Percentiles rank a stretch among this genome's conserved stretches.
These are phyloP conservation scores for Diabrotica virgifera DNA, from an alignment of 1,140 invertebrate species.

Conservation along the genomic window DNA sequence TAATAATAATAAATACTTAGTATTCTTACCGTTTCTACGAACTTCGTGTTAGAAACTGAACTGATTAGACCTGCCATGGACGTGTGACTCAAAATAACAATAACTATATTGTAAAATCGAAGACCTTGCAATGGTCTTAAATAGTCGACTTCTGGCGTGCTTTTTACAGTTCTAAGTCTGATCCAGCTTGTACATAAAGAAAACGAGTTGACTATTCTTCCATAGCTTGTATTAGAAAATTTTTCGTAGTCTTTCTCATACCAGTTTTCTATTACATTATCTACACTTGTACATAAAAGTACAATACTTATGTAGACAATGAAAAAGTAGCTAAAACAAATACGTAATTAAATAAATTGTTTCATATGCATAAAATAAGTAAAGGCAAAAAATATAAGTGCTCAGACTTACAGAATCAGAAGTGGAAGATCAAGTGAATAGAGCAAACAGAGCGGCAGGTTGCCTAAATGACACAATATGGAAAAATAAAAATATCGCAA, in stretches of 20 bases:
- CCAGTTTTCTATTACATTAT: conserved; percentile 18
- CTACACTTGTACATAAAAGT: conserved; percentile 19
- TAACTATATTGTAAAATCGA: conserved; percentile 30
- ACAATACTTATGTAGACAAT: conserved; percentile 20
- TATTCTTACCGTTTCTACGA: conserved; percentile 27
- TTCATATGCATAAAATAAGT: too few species aligned
- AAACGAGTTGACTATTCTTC: conserved; percentile 24
- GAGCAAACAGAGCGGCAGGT: too few species aligned
- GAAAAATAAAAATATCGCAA: too few species aligned
- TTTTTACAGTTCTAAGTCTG: conserved; percentile 25
- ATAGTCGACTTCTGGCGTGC: conserved; percentile 25
- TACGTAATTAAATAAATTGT: not conserved
- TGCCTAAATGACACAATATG: too few species aligned
- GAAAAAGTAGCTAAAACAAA: conserved; percentile 25
- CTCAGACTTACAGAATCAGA: too few species aligned
- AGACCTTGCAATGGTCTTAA: conserved; percentile 34
- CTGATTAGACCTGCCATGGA: conserved; percentile 16
- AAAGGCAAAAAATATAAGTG: too few species aligned
- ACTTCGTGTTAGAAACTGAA: conserved; percentile 29
- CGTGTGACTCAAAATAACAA: conserved; percentile 30
- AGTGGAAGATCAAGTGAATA: too few species aligned
- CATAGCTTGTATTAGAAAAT: not conserved
- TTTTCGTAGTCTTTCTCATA: conserved; percentile 16
- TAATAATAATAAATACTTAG: too few species aligned
- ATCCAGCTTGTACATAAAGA: conserved; percentile 31